Conservation (phyloP, 1,140 invertebrate genomes). For the Heliconius hermathena region DNA sequence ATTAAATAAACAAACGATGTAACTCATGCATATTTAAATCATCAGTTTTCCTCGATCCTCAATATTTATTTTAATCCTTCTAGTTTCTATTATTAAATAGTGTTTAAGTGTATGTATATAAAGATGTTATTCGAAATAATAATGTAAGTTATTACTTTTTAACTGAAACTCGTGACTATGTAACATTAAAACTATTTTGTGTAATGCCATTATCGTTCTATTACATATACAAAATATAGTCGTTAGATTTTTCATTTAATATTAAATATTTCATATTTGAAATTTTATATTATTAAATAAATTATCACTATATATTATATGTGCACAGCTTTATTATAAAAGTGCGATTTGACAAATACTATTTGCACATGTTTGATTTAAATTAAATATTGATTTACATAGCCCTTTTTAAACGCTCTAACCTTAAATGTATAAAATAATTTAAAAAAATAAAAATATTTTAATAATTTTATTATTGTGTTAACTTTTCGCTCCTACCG, state of each 20-base stretch:
- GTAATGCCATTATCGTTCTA: neutral
- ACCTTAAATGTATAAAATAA: no score
- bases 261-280: neutral
- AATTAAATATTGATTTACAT: no score
- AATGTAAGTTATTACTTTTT: conserved; percentile 30
- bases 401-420: no score
- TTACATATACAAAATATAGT: neutral
- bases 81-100: conserved; percentile 9
- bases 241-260: neutral
- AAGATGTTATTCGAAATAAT: conserved; percentile 36
- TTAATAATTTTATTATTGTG: no score
- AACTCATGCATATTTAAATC: conserved; percentile 4
- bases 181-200: neutral
- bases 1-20: conserved; percentile 26
- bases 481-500: no score
- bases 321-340: neutral
- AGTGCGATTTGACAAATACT: neutral
- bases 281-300: neutral
- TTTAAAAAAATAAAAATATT: no score
- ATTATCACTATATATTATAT: neutral
- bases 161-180: neutral
- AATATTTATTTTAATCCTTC: conserved; percentile 17
- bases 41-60: neutral
- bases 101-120: conserved; percentile 20
- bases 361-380: no score